Evolutionary conservation across 2,888 invertebrate genomes (phyloP), one percentile per base, ranked within the genome.

Genomic region (Melieria omissa): DNA sequence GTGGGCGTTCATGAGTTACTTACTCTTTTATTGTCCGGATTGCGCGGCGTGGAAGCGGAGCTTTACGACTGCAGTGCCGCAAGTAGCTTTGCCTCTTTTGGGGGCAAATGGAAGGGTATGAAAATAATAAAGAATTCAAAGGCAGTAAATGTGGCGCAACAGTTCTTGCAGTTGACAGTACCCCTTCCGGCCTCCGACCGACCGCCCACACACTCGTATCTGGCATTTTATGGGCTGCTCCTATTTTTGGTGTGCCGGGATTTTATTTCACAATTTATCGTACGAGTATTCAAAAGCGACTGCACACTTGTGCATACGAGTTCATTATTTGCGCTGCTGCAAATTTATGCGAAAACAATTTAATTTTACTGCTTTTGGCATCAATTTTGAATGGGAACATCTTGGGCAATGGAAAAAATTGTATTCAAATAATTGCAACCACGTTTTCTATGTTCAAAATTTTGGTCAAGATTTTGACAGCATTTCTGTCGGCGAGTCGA

Each of bases 1-100:
- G 83, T 84, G 84, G 84, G 84, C 82, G 84, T 83, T 79, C 80
- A 84, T 82, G 82, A 84, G 84, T 84, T 82, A 83, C 81, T 79
- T 82, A 84, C 83, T 82, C 78, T 75, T 76, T 75, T 77, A 75
- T 75, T 76, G 75, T 72, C 58, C 65, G 65, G 68, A 67, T 49
- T 42, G 60, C 58, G 6, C n/a, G 41, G 49, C 44, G 47, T 9
- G 67, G 6, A 41, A 46, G 49, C 44, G 47, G 14, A 49, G 46
- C 46, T 67, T 58, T 67, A 60, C 49, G 44, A 67, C 14, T 3
- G n/a, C 58, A 14, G 9, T 4, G 47, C 1, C 29, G 29, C 29
- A 29, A 29, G 29, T 29, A 29, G 1, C 3, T 29, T 29, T 29
- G 29, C 29, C 3, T 29, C 3, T 29, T 29, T 29, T 29, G 29